Evolutionary conservation across 92 coral and sea anemone genomes (phyloP).

Genomic region (Porites cylindrica): DNA sequence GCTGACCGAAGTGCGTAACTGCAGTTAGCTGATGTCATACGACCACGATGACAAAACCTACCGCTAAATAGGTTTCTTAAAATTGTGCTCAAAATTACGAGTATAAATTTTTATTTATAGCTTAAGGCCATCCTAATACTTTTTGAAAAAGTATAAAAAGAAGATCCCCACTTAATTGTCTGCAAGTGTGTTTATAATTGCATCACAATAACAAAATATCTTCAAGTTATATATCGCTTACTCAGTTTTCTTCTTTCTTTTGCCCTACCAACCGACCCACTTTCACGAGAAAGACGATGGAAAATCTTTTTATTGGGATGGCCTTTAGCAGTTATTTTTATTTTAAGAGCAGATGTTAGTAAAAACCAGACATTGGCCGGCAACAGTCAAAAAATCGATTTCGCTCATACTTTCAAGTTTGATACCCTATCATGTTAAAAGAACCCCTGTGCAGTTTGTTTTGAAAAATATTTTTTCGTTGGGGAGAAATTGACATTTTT

Average conservation of each 20-base stretch:
- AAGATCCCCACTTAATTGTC: not conserved
- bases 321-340: constrained; percentile 5
- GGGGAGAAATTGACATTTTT: too few relatives aligned
- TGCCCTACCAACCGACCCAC: not conserved
- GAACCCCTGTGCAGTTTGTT: too few relatives aligned
- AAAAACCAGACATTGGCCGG: too few relatives aligned
- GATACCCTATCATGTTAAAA: too few relatives aligned
- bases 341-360: too few relatives aligned
- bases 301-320: constrained; percentile 2
- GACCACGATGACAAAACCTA: not conserved
- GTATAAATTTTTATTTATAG: not conserved
- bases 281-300: constrained; percentile 4
- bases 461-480: too few relatives aligned
- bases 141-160: constrained; percentile 7
- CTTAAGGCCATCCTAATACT: constrained; percentile 4
- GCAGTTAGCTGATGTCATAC: constrained; percentile 5
- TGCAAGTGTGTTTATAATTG: not conserved
- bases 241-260: not conserved
- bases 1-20: not conserved
- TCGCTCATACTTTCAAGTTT: too few relatives aligned
- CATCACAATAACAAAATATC: too few relatives aligned
- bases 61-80: not conserved
- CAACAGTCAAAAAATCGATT: too few relatives aligned
- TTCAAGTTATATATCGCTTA: constrained; percentile 3
- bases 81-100: too few relatives aligned